Percentiles rank a stretch among this genome's conserved stretches.
These are phyloP conservation scores for Amiota mariae DNA, from an alignment of 2,888 invertebrate species.

Conservation along the genomic window DNA sequence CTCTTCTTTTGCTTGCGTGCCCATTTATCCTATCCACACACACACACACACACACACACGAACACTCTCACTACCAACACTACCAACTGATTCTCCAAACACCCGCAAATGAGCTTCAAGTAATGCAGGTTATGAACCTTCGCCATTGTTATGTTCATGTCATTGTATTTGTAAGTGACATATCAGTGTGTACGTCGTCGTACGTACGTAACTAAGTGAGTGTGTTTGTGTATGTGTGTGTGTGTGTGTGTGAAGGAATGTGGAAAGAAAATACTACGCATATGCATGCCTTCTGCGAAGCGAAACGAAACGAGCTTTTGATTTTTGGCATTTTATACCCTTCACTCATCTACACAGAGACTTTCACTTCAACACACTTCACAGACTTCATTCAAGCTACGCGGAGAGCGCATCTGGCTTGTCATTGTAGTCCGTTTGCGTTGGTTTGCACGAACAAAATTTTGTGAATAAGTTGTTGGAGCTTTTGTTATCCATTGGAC, in stretches of 20 bases:
- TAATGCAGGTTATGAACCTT: slow-evolving; percentile 70
- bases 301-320: slow-evolving; percentile 59
- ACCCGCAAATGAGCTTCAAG: slow-evolving; percentile 49
- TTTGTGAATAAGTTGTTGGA: slow-evolving; percentile 53
- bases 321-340: slow-evolving; percentile 64
- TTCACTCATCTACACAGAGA: slow-evolving; percentile 39
- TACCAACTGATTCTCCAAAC: slow-evolving; percentile 13
- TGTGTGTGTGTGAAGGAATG: slow-evolving; percentile 29
- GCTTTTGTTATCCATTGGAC: slow-evolving; percentile 69
- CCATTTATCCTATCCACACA: background rate
- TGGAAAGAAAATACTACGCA: slow-evolving; percentile 42
- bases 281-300: slow-evolving; percentile 52
- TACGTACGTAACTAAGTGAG: slow-evolving; percentile 34
- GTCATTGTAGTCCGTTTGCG: slow-evolving; percentile 42
- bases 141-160: slow-evolving; percentile 47
- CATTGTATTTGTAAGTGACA: slow-evolving; percentile 36
- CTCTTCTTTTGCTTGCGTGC: background rate
- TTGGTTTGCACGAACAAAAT: slow-evolving; percentile 29
- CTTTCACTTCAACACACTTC: background rate
- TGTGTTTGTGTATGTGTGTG: slow-evolving; percentile 47
- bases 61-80: background rate
- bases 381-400: background rate
- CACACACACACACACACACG: background rate
- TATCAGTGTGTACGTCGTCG: slow-evolving; percentile 47
- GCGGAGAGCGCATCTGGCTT: slow-evolving; percentile 34